These are phyloP conservation scores for Chrysomallon squamiferum DNA, from an alignment of 1,140 invertebrate species.

Conservation along the genomic window DNA sequence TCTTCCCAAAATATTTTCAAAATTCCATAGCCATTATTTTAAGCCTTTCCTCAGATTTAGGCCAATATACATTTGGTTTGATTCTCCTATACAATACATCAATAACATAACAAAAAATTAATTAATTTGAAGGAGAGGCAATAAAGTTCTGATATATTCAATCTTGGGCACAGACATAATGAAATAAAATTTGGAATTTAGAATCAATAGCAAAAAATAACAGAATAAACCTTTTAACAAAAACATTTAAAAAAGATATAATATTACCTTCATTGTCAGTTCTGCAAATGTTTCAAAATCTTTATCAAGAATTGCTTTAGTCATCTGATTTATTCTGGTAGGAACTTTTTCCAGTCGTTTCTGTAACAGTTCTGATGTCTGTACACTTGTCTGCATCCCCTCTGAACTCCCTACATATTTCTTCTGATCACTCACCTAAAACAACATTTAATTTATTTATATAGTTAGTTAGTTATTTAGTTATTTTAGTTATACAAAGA, in stretches of 20 bases:
- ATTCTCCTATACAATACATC: too few species aligned
- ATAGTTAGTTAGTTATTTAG: too few species aligned
- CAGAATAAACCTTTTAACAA: not conserved
- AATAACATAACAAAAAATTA: too few species aligned
- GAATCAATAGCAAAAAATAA: not conserved
- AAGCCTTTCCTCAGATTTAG: too few species aligned
- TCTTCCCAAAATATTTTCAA: too few species aligned
- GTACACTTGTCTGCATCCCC: constrained; percentile 86
- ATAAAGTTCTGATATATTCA: too few species aligned
- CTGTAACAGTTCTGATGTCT: constrained; percentile 85
- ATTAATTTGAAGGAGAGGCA: too few species aligned
- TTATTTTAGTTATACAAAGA: too few species aligned
- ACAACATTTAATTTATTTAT: too few species aligned
- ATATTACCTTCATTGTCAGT: constrained; percentile 87
- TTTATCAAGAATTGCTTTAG: constrained; percentile 77
- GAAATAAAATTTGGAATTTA: not conserved
- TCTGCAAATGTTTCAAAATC: constrained; percentile 90
- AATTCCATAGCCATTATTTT: too few species aligned
- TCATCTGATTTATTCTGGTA: constrained; percentile 73
- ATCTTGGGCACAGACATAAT: not conserved
- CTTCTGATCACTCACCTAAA: constrained; percentile 77
- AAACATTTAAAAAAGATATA: too few species aligned
- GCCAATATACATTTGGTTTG: too few species aligned
- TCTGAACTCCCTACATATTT: constrained; percentile 89
- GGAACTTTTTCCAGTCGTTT: constrained; percentile 80